phyloP scores from a whole-genome alignment of 2,113 vertebrate genomes.

The Leptosomus discolor region DNA sequence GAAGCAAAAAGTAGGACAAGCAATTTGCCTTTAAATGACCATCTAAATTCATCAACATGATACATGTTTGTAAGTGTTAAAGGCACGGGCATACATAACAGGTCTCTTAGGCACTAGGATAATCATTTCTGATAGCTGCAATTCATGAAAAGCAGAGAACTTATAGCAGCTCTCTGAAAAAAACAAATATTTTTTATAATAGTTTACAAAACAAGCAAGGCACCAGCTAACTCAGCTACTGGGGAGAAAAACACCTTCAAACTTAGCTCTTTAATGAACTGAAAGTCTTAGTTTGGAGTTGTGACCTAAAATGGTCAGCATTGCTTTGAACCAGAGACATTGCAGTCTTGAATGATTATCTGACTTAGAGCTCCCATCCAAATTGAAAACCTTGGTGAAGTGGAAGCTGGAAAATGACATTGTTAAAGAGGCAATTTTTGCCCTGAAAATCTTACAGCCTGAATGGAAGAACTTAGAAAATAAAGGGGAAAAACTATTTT shows the following conservation, averaged over 20 bases:
- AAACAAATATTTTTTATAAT: not conserved
- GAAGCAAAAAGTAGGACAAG: slow-evolving; percentile 52
- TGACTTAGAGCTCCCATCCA: slow-evolving; percentile 28
- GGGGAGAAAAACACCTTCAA: not conserved
- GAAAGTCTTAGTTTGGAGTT: not conserved
- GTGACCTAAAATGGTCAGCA: not conserved
- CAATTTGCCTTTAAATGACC: slow-evolving; percentile 60
- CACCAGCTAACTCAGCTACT: not conserved
- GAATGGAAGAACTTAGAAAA: slow-evolving; percentile 39
- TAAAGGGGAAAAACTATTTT: not conserved
- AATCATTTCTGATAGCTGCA: not conserved
- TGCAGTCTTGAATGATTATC: slow-evolving; percentile 36
- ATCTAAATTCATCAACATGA: slow-evolving; percentile 56
- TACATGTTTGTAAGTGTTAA: slow-evolving; percentile 21
- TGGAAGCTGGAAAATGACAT: slow-evolving; percentile 29
- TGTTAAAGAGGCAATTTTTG: slow-evolving; percentile 54
- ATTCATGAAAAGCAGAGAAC: not conserved
- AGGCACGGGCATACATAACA: not conserved
- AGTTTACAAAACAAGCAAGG: not conserved
- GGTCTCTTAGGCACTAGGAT: not conserved
- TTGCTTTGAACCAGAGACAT: not conserved
- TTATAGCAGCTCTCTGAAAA: not conserved
- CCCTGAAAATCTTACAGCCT: slow-evolving; percentile 41
- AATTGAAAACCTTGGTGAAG: slow-evolving; percentile 39
- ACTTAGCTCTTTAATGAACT: not conserved